A percentile compares a stretch with the other conserved stretches of the same genome.
These are phyloP conservation scores for Caenorhabditis plicata DNA, from an alignment of 2,888 invertebrate genomes.

Conservation along the genomic window DNA sequence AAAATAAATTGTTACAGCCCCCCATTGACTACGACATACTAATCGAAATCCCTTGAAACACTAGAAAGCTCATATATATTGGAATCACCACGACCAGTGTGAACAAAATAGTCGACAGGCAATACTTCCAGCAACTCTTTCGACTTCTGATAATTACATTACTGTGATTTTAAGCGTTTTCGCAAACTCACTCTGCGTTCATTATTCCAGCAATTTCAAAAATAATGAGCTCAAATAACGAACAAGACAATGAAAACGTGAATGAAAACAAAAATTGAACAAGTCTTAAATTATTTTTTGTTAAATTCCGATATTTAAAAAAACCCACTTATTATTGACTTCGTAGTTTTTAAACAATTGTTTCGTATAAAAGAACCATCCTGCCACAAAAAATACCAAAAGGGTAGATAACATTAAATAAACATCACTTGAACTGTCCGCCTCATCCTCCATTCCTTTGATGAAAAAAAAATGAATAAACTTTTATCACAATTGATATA, in stretches of 20 bases:
- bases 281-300: slow-evolving; percentile 69
- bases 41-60: slow-evolving; percentile 37
- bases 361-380: slow-evolving; percentile 97
- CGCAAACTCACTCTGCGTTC: slow-evolving; percentile 76
- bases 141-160: slow-evolving; percentile 75
- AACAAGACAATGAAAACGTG: slow-evolving; percentile 92
- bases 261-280: slow-evolving; percentile 93
- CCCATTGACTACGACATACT: slow-evolving; percentile 19
- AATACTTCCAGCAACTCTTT: slow-evolving; percentile 91
- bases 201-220: slow-evolving; percentile 95
- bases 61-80: slow-evolving; percentile 82
- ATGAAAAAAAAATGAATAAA: too few relatives aligned
- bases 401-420: slow-evolving; percentile 20
- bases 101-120: slow-evolving; percentile 84
- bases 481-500: too few relatives aligned
- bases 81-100: slow-evolving; percentile 94
- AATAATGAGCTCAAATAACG: slow-evolving; percentile 98
- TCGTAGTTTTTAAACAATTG: slow-evolving; percentile 69
- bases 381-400: slow-evolving; percentile 86
- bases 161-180: neutral
- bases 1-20: neutral
- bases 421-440: slow-evolving; percentile 15
- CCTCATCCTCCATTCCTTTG: too few relatives aligned
- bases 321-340: slow-evolving; percentile 45
- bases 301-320: neutral